A percentile compares a stretch with the other conserved stretches of the same genome.
phyloP scores from a whole-genome alignment of 1,140 invertebrate genomes.

The Cardiocondyla obscurior region DNA sequence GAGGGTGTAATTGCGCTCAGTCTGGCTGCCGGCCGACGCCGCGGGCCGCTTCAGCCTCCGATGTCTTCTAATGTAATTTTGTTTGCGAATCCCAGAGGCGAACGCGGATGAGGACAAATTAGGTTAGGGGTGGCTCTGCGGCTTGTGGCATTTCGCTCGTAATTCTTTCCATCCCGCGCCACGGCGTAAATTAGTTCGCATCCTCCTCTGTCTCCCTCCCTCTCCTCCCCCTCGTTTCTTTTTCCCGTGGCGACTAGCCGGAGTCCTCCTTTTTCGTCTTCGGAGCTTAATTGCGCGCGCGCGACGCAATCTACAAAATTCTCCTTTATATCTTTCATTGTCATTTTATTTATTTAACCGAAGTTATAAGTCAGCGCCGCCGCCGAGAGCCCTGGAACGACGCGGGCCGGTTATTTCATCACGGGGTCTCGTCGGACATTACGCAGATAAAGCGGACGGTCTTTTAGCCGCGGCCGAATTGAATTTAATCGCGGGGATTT shows the following conservation, averaged over 20 bases:
- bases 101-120: conserved; percentile 76
- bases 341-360: conserved; percentile 19
- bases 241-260: neutral
- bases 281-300: conserved; percentile 30
- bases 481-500: conserved; percentile 36
- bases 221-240: neutral
- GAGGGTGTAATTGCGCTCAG: conserved; percentile 29
- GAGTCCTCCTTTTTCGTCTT: neutral
- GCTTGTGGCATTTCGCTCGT: conserved; percentile 65
- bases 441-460: neutral
- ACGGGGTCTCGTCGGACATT: neutral
- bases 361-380: conserved; percentile 1
- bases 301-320: conserved; percentile 7
- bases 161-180: conserved; percentile 49
- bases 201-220: neutral
- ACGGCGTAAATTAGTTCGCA: conserved; percentile 45
- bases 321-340: conserved; percentile 23
- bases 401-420: neutral
- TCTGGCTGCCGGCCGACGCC: conserved; percentile 1
- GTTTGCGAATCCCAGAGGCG: conserved; percentile 73
- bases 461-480: neutral
- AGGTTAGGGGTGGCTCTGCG: conserved; percentile 68
- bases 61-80: conserved; percentile 78
- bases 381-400: neutral
- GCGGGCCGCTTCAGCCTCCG: conserved; percentile 57